Evolutionary conservation across 2,888 invertebrate genomes (phyloP).

Genomic region (Atethmia centrago): DNA sequence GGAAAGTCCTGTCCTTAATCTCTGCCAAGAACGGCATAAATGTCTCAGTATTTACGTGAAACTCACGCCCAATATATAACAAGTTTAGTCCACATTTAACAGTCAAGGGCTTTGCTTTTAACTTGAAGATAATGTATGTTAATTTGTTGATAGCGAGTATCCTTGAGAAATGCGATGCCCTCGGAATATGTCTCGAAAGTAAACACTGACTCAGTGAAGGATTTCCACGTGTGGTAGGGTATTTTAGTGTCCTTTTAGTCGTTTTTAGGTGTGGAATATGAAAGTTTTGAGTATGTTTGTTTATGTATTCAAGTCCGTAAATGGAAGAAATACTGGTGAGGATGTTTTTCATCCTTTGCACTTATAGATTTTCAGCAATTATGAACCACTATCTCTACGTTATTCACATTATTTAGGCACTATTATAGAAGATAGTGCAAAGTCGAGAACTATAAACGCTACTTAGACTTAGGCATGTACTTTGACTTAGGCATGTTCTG

Average conservation of each 20-base stretch:
- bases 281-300: constrained; percentile 36
- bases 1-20: neutral
- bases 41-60: constrained; percentile 20
- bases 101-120: constrained; percentile 76
- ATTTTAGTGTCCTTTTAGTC: constrained; percentile 44
- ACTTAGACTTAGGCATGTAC: too few relatives aligned
- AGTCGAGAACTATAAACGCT: too few relatives aligned
- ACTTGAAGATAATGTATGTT: constrained; percentile 72
- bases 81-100: constrained; percentile 48
- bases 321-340: neutral
- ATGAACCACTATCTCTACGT: neutral
- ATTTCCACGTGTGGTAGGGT: constrained; percentile 54
- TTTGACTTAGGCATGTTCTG: too few relatives aligned
- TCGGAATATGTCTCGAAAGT: constrained; percentile 40
- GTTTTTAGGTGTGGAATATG: constrained; percentile 23
- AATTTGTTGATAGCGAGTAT: constrained; percentile 72
- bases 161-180: constrained; percentile 62
- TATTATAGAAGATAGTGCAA: too few relatives aligned
- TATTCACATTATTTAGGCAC: neutral
- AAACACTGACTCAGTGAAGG: constrained; percentile 59
- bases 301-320: too few relatives aligned
- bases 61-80: constrained; percentile 22
- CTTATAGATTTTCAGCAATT: neutral
- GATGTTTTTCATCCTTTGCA: neutral
- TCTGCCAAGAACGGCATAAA: constrained; percentile 13